Base-by-base conservation (phyloP, 2,888 invertebrate species). In the Baccha elongata region DNA sequence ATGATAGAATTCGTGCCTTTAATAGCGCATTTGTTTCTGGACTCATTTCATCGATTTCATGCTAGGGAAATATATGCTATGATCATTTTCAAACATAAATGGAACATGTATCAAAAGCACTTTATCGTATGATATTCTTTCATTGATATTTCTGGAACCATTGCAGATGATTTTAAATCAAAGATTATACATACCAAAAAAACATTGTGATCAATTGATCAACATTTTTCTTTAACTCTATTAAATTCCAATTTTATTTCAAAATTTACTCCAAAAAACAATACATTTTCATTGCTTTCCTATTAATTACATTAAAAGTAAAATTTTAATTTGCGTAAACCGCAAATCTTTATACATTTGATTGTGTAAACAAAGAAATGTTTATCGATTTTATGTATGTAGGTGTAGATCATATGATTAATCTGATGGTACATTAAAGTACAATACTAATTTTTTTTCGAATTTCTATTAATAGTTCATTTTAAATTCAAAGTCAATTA, bases 171-270 rank as follows among this genome's bases (percentile, higher is more conserved):
- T n/a, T n/a, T n/a, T n/a, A n/a, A n/a, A n/a, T n/a, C n/a, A n/a
- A n/a, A n/a, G n/a, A n/a, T n/a, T n/a, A n/a, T n/a, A n/a, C n/a
- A n/a, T n/a, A n/a, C n/a, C n/a, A n/a, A n/a, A n/a, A n/a, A n/a
- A n/a, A n/a, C n/a, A n/a, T n/a, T n/a, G n/a, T n/a, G n/a, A n/a
- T n/a, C n/a, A n/a, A n/a, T n/a, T n/a, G n/a, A 32, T 8, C 8
- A 6, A 8, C 29, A 32, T 52, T 11, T 29, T 50, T 7, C 26
- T 26, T 8, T 5, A 32, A 35, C 32, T 21, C 32, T 17, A 55
- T 55, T 19, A 55, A 52, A 19, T 53, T 53, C 2, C 21, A 53
- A 53, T 53, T 53, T 21, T n/a, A 35, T 2, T 37, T n/a, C 21
- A 6, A 6, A 35, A 19, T 2, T 19, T 3, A 21, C 11, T 6